Base-by-base conservation (phyloP, 1,140 invertebrate genomes). In the Eubasilissa regina region DNA sequence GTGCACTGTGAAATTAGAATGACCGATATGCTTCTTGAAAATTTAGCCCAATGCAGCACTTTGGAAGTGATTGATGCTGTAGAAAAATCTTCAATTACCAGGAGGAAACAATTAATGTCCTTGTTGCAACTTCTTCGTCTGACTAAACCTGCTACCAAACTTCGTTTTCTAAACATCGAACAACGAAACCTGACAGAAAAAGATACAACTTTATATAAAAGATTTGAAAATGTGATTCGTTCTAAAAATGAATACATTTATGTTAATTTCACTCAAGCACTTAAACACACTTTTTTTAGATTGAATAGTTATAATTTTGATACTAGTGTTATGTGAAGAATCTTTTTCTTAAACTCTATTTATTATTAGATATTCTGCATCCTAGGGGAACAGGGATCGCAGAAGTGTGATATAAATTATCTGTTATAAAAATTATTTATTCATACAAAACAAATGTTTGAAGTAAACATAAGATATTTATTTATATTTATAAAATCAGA, bases 191-290 rank as follows among this genome's bases (percentile, higher is more conserved):
- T 73, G 21, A 51, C 17, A 19, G 10, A 55, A 17, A 73, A n/a
- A 35, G 47, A 73, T 12, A 25, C 35, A 25, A 35, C 4, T 9
- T 48, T 53, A 21, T 73, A 73, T 21, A 73, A 53, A 55, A 17
- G 48, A 7, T 73, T 21, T 55, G 68, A 73, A 73, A 73, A 25
- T 35, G 25, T 73, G 25, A 11, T 73, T 35, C 19, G 68, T 9
- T 73, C 68, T 25, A 73, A 73, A 73, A 21, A 73, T 55, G 19
- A 25, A 73, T 53, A 35, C 3, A 19, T 73, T 53, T 73, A 19
- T 53, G 68, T 73, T 11, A 73, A 73, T 35, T 73, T 73, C 19
- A 73, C 68, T 48, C 35, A 68, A 3, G 44, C 15, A 17, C 11
- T 11, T 17, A 21, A 68, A 21, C 21, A 47, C 9, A n/a, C 15